Evolutionary conservation across 1,140 invertebrate species (phyloP), one percentile per base, ranked within the genome.

Genomic region (Neomicropteryx cornuta): DNA sequence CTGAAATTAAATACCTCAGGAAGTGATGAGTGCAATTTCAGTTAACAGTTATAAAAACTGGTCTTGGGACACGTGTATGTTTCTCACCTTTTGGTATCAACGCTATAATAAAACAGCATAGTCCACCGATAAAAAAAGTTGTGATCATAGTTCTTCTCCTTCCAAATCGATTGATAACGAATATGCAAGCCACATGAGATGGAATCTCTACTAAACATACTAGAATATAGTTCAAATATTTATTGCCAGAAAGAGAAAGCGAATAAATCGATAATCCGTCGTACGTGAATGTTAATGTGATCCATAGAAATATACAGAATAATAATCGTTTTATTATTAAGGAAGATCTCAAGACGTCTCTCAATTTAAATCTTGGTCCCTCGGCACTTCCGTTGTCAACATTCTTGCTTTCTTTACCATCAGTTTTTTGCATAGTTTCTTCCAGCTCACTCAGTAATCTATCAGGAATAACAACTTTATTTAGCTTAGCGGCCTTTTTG

Each of bases 211-310:
- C 65, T 18, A 71, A 60, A 2, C 57, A 62, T 1, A 75, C 68
- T 14, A 74, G 47, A 44, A 72, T 68, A 42, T 76, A 75, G 50
- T 74, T 75, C 17, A 66, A 41, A 47, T 75, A 76, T 41, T 73
- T 72, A 48, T 79, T 72, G 4, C 79, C 78, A 17, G 69, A 74
- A 18, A 82, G 61, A 16, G 75, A 71, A 18, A 75, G 76, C 1
- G 77, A 73, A 38, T 80, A 79, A 32, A 81, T 68, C 3, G 77
- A 75, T 5, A 83, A 43, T 8, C 77, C 80, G 41, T 80, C 81
- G 46, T 81, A 83, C 5, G 80, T 72, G 45, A 80, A 73, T 4
- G 61, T 62, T 46, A 59, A 64, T 0, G 61, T 64, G 17, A 62
- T 62, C 60, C 60, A 64, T 19, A 64, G 24, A 47, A 60, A 64